A percentile compares a stretch with the other conserved stretches of the same genome.
phyloP scores from a whole-genome alignment of 2,797 vertebrate species.

The Masticophis lateralis region DNA sequence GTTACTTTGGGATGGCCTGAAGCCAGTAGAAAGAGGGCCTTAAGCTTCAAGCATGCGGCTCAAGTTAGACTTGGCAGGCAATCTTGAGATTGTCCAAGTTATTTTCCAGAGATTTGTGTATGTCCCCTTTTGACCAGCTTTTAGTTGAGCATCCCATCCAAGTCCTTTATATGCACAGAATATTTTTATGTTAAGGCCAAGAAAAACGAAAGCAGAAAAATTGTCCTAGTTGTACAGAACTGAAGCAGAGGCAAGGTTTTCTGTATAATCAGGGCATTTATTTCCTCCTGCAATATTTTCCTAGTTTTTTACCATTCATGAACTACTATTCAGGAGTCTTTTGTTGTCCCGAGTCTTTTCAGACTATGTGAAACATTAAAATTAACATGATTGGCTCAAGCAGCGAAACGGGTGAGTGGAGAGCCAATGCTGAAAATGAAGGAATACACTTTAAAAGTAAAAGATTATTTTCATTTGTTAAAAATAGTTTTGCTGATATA shows the following conservation, averaged over 20 bases:
- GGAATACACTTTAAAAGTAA: not conserved
- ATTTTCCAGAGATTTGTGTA: constrained; percentile 1
- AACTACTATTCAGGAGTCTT: not conserved
- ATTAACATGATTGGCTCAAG: not conserved
- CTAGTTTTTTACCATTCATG: not conserved
- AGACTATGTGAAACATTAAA: not conserved
- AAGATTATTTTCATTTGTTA: not conserved
- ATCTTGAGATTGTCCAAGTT: not conserved
- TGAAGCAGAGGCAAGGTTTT: not conserved
- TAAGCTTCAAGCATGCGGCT: constrained; percentile 1
- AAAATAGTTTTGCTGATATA: constrained; percentile 2
- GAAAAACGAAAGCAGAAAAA: constrained; percentile 4
- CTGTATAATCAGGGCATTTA: not conserved
- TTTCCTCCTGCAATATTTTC: not conserved
- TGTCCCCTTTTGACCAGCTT: constrained; percentile 1
- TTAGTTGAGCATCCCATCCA: not conserved
- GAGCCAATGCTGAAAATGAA: not conserved
- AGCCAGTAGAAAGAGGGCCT: constrained; percentile 23
- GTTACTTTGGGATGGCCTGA: constrained; percentile 1
- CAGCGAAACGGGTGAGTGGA: not conserved
- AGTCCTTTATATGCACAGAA: not conserved
- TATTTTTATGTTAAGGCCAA: constrained; percentile 2
- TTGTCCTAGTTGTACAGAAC: not conserved
- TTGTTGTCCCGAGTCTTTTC: not conserved
- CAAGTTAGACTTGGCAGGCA: constrained; percentile 13